phyloP scores from a whole-genome alignment of 2,888 invertebrate genomes.

The Lasioglossum pauxillum region DNA sequence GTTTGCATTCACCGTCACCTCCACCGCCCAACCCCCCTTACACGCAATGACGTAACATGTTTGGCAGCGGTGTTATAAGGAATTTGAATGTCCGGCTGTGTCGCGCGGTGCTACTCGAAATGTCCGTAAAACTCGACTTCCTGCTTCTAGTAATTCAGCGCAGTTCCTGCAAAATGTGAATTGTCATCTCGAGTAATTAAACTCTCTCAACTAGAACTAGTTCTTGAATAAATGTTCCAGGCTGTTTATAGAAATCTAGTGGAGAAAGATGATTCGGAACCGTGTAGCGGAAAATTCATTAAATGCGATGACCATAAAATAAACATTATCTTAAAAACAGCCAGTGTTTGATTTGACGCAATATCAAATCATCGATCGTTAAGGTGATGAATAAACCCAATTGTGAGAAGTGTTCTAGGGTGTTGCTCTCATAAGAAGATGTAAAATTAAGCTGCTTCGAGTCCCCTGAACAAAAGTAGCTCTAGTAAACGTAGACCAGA shows the following conservation, averaged over 20 bases:
- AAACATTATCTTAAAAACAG: background rate
- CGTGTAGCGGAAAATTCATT: too few species aligned
- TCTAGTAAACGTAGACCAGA: background rate
- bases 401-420: background rate
- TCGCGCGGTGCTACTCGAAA: background rate
- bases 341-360: background rate
- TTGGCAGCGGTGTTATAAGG: background rate
- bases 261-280: too few species aligned
- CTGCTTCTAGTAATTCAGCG: background rate
- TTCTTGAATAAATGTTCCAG: too few species aligned
- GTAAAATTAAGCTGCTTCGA: background rate
- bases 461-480: background rate
- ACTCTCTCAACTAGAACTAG: too few species aligned
- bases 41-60: slow-evolving; percentile 10
- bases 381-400: background rate
- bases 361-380: background rate
- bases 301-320: background rate
- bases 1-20: slow-evolving; percentile 1
- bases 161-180: background rate
- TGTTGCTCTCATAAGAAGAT: background rate
- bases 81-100: background rate
- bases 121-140: background rate
- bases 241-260: too few species aligned
- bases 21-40: background rate
- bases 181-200: background rate